Percentiles rank a stretch among this genome's conserved stretches.
phyloP scores from a whole-genome alignment of 2,888 invertebrate species.

The Callimorpha dominula region DNA sequence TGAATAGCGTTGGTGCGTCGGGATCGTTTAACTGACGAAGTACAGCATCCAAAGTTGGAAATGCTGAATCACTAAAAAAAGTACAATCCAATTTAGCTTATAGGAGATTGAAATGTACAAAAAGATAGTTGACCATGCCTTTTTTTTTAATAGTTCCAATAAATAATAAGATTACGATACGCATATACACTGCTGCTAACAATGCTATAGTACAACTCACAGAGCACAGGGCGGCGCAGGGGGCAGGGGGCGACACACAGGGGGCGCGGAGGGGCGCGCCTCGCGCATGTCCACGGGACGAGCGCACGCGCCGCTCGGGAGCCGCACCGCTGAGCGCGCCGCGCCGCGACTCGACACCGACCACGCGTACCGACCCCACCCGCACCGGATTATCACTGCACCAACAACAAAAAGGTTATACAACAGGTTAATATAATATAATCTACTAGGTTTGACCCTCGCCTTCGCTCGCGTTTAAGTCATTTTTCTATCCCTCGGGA shows the following conservation, averaged over 20 bases:
- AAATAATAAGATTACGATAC: too few species aligned
- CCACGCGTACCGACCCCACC: slow-evolving; percentile 98
- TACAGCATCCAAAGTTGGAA: slow-evolving; percentile 94
- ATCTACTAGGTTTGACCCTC: too few species aligned
- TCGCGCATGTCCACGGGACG: slow-evolving; percentile 78
- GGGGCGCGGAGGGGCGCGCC: slow-evolving; percentile 67
- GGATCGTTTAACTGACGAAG: slow-evolving; percentile 88
- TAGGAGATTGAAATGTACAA: not conserved
- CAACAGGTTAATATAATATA: too few species aligned
- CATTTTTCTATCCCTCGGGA: too few species aligned
- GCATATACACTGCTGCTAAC: too few species aligned
- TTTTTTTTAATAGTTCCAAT: too few species aligned
- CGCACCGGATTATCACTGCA: slow-evolving; percentile 94
- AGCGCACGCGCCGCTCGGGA: slow-evolving; percentile 75
- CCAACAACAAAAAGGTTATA: not conserved
- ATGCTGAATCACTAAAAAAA: slow-evolving; percentile 92
- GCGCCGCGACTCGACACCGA: slow-evolving; percentile 95
- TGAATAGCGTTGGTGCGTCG: slow-evolving; percentile 88
- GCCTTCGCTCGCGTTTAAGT: too few species aligned
- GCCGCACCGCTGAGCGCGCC: slow-evolving; percentile 92
- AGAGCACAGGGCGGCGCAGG: slow-evolving; percentile 90
- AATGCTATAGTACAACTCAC: too few species aligned
- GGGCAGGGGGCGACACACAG: slow-evolving; percentile 63
- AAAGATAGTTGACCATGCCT: too few species aligned
- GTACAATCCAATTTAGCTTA: not conserved